phyloP scores from a whole-genome alignment of 2,888 invertebrate species.

The Peribatodes rhomboidaria region DNA sequence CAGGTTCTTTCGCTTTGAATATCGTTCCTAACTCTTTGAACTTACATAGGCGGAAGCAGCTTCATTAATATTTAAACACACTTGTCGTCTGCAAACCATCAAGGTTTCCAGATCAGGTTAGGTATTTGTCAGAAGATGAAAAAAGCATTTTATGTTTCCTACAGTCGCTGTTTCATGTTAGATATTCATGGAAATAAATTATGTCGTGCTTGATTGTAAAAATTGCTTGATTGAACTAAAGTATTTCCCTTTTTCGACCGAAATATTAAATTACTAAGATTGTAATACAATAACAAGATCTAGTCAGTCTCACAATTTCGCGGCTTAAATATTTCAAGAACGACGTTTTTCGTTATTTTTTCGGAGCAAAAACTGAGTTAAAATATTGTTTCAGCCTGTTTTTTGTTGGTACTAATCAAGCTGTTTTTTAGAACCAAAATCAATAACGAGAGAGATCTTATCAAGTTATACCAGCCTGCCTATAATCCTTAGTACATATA shows the following conservation, averaged over 20 bases:
- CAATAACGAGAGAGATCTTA: no score
- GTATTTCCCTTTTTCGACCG: background rate
- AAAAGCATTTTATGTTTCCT: background rate
- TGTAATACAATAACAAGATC: background rate
- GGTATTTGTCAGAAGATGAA: background rate
- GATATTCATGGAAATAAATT: background rate
- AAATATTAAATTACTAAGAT: slow-evolving; percentile 1
- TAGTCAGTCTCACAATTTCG: background rate
- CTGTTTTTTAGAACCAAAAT: no score
- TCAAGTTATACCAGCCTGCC: no score
- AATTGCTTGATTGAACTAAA: background rate
- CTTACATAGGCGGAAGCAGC: background rate
- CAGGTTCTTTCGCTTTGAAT: background rate
- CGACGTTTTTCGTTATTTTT: background rate
- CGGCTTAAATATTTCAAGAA: background rate
- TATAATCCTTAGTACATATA: no score
- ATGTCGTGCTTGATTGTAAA: background rate
- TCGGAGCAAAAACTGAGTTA: background rate
- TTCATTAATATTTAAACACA: background rate
- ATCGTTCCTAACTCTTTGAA: background rate
- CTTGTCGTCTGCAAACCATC: background rate
- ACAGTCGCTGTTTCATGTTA: no score
- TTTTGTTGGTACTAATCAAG: no score
- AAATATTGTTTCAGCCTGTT: background rate
- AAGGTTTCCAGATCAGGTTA: background rate